Evolutionary conservation across 2,113 vertebrate genomes (phyloP).

Genomic region (Microtus oregoni): DNA sequence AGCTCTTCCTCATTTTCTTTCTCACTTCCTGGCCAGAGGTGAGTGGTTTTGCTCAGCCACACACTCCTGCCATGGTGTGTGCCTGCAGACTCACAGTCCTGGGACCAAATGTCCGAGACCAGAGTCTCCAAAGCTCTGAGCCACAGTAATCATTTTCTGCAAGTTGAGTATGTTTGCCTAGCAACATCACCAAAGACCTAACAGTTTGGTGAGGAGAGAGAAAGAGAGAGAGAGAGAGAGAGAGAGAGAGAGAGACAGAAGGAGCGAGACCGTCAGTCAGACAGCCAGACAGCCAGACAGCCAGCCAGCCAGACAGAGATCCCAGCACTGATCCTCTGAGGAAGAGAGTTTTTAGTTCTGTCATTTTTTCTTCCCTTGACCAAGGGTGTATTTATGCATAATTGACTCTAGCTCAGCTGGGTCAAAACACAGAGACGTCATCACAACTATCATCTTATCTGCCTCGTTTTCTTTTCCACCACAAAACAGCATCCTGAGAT

Average conservation of each 20-base stretch:
- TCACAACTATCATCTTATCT: neutral
- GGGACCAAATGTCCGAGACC: neutral
- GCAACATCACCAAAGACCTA: neutral
- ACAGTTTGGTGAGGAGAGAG: neutral
- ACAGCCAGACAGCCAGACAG: too few species aligned
- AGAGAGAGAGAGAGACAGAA: neutral
- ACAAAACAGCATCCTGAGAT: neutral
- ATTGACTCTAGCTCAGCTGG: neutral
- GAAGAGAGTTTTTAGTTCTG: neutral
- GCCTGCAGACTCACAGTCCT: neutral
- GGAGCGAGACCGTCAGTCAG: too few species aligned
- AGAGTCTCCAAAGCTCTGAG: neutral
- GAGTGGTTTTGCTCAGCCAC: neutral
- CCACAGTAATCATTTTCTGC: neutral
- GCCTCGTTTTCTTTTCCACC: neutral
- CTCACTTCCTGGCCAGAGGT: neutral
- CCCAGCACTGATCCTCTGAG: neutral
- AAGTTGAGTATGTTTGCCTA: neutral
- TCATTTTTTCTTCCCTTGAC: neutral
- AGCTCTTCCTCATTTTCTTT: neutral
- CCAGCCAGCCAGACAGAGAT: neutral
- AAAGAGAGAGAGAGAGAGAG: neutral
- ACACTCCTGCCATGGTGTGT: neutral
- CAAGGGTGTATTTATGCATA: neutral
- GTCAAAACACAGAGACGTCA: neutral